These are phyloP conservation scores for Watersipora subatra DNA, from an alignment of 1,140 invertebrate genomes.

Conservation along the genomic window DNA sequence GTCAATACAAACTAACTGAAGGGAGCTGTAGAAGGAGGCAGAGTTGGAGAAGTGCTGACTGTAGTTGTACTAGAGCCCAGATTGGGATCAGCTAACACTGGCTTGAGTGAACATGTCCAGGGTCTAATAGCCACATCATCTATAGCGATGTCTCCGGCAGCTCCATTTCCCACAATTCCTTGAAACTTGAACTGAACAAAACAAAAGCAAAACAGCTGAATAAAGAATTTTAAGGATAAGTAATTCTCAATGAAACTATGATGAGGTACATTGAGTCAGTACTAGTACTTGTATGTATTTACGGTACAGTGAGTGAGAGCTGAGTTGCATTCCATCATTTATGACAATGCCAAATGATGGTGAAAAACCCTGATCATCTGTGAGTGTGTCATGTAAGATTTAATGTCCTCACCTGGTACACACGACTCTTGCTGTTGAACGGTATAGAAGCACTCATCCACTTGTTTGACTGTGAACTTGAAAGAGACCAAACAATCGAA, in stretches of 20 bases:
- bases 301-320: background rate
- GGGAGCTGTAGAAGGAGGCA: background rate
- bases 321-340: background rate
- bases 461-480: no score
- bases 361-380: no score
- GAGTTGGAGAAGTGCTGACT: background rate
- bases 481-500: no score
- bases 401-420: no score
- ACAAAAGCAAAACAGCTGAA: background rate
- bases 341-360: background rate
- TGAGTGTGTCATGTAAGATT: no score
- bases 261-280: background rate
- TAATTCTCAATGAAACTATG: background rate
- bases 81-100: background rate
- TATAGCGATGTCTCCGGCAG: constrained; percentile 6
- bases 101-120: background rate
- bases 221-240: background rate
- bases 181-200: background rate
- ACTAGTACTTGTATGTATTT: background rate
- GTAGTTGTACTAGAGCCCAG: background rate
- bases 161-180: background rate
- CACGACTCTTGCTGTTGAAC: no score
- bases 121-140: constrained; percentile 1
- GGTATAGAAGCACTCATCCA: no score
- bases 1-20: no score